Evolutionary conservation across 2,113 vertebrate species (phyloP), one percentile per base, ranked within the genome.

Genomic region (Gila orcuttii): DNA sequence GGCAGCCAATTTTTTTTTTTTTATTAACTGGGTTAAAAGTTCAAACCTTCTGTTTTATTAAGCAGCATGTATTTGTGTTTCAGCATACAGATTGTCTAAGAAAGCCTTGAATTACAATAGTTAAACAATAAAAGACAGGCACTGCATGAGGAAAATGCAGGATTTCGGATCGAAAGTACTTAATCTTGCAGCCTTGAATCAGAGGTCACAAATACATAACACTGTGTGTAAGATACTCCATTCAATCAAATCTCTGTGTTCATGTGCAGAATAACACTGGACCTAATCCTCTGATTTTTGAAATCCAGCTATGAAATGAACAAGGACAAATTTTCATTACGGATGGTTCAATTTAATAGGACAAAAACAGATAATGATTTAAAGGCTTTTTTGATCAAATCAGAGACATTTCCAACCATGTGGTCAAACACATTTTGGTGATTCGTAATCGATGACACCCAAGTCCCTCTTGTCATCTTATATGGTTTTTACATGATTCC

Each of bases 291-390:
- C 12, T 42, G 31, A 42, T 25, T 10, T 12, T 19, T 25, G n/a
- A 25, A 75, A n/a, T 78, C 21, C n/a, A 45, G 45, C 82, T 25
- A 31, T 55, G 60, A 85, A 66, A 71, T 78, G 23, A 88, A 88
- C 80, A 88, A 62, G 28, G 60, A 69, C 52, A 66, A 31, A 45
- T 59, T n/a, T 82, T 82, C 66, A 87, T 85, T 73, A 84, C 62
- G 79, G 64, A 83, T 78, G 75, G 83, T 87, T 89, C 21, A 59
- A 50, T 89, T 85, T 85, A 85, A 89, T 85, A 59, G 36, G 74
- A 85, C 64, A 85, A 50, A 85, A 86, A 89, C 71, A 78, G 68
- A 73, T 45, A 47, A 77, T 73, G 79, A 52, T 64, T 78, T 62
- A 69, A 64, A 83, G 33, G 23, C 60, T 76, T 19, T 50, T 60